Conservation (phyloP, 2,113 vertebrate species). For the Ailuropoda melanoleuca region DNA sequence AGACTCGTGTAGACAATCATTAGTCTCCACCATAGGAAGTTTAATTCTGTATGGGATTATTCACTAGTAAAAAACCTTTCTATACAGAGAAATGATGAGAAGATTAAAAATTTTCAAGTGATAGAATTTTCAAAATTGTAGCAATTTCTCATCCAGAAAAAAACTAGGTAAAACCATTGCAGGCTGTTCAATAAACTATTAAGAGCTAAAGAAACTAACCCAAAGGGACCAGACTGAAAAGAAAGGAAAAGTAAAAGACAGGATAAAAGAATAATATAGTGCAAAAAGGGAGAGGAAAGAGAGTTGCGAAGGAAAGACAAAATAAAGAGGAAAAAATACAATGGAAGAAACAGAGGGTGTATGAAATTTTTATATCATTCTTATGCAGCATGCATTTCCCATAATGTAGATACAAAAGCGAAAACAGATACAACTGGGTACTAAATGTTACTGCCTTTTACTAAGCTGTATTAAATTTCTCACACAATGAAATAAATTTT, state of each 20-base stretch:
- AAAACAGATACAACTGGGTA: neutral
- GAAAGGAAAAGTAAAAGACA: neutral
- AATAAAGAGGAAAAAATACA: neutral
- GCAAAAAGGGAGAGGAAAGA: neutral
- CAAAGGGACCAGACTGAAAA: neutral
- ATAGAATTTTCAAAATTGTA: neutral
- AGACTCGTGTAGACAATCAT: neutral
- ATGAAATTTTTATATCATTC: neutral
- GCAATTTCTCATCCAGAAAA: neutral
- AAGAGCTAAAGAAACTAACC: neutral
- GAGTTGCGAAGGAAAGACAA: neutral
- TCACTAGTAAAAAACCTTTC: neutral
- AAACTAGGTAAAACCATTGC: neutral
- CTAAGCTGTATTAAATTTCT: constrained; percentile 23
- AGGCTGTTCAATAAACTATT: neutral
- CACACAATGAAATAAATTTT: constrained; percentile 29
- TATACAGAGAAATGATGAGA: neutral
- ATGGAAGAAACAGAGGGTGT: neutral
- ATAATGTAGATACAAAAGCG: neutral
- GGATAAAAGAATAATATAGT: neutral
- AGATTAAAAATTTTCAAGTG: neutral
- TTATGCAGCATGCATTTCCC: neutral
- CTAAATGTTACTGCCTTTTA: neutral
- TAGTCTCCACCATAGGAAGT: neutral
- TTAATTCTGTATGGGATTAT: neutral